These are phyloP conservation scores for Argya squamiceps DNA, from an alignment of 2,797 vertebrate genomes.

Conservation along the genomic window DNA sequence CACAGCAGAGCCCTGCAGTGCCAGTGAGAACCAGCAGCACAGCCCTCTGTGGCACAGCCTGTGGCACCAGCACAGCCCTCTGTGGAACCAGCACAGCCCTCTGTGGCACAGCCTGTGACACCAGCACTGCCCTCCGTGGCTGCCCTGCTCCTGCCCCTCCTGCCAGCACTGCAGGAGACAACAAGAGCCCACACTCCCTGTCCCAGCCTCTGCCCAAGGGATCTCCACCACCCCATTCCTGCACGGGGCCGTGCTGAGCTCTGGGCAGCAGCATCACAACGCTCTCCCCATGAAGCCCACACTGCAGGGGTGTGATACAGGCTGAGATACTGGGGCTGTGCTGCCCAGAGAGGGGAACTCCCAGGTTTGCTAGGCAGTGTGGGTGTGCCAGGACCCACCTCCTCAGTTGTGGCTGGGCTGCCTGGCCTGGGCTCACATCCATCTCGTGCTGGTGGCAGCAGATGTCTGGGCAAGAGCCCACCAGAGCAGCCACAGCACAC, in stretches of 20 bases:
- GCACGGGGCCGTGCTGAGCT: not conserved
- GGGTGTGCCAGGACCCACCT: not conserved
- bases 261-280: rapidly evolving
- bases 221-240: rapidly evolving
- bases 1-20: not conserved
- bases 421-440: rapidly evolving
- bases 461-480: not conserved
- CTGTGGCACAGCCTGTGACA: too few relatives aligned
- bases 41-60: not conserved
- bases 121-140: too few relatives aligned
- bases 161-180: rapidly evolving
- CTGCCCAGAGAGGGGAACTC: not conserved
- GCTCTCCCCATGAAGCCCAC: not conserved
- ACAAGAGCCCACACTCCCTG: rapidly evolving
- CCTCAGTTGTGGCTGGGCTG: rapidly evolving
- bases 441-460: rapidly evolving
- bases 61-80: too few relatives aligned
- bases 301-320: not conserved
- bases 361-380: rapidly evolving
- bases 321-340: too few relatives aligned
- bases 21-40: not conserved
- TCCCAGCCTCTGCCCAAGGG: not conserved
- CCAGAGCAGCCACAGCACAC: not conserved
- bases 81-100: too few relatives aligned
- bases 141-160: rapidly evolving